A percentile compares a stretch with the other conserved stretches of the same genome.
Evolutionary conservation across 2,797 vertebrate genomes (phyloP).

Genomic region (Sebastes nivosus): DNA sequence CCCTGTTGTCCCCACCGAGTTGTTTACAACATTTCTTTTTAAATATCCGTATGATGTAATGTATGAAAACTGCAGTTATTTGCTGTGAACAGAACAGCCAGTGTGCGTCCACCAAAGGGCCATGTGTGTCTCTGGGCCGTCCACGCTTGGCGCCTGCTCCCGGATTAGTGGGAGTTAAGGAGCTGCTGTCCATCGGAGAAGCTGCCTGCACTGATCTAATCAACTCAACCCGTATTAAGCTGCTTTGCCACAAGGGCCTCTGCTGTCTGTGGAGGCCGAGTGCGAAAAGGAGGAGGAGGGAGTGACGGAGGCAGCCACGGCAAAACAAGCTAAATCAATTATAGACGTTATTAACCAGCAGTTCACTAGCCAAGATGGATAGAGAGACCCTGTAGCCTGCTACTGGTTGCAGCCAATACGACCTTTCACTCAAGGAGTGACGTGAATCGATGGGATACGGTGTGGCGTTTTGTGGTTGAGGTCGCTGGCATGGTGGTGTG

Average conservation of each 20-base stretch:
- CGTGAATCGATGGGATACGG: not conserved
- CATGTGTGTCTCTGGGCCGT: constrained; percentile 19
- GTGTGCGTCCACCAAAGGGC: constrained; percentile 26
- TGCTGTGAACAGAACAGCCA: constrained; percentile 35
- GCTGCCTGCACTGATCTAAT: constrained; percentile 80
- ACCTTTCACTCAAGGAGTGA: constrained; percentile 13
- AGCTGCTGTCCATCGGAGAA: constrained; percentile 68
- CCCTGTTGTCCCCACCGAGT: constrained; percentile 3
- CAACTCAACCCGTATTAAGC: constrained; percentile 80
- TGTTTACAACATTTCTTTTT: constrained; percentile 42
- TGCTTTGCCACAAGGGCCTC: constrained; percentile 69
- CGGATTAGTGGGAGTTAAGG: constrained; percentile 75
- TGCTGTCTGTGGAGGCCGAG: constrained; percentile 55
- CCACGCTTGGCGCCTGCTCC: constrained; percentile 40
- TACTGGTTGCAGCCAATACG: not conserved
- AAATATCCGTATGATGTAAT: constrained; percentile 38
- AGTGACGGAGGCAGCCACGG: constrained; percentile 15
- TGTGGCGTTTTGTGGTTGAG: not conserved
- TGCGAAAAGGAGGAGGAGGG: constrained; percentile 23
- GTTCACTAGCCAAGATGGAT: constrained; percentile 29
- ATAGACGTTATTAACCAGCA: constrained; percentile 55
- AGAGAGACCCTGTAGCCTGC: constrained; percentile 24
- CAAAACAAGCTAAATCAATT: constrained; percentile 71
- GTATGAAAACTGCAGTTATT: constrained; percentile 22
- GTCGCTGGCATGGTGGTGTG: not conserved